phyloP scores from a whole-genome alignment of 35 echinoderm and acorn worm species.

The Strongylocentrotus purpuratus region DNA sequence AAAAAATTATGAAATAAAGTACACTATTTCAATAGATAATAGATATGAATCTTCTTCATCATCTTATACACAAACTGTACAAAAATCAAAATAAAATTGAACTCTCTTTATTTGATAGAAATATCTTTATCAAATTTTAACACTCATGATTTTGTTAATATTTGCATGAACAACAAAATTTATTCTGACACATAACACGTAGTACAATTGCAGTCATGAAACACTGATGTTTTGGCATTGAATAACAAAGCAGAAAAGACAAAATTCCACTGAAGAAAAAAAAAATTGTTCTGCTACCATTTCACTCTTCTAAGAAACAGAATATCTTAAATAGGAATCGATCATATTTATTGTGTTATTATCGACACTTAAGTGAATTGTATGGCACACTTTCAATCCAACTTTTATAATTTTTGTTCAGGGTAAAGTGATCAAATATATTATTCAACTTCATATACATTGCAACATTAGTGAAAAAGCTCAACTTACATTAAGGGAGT shows the following conservation, averaged over 20 bases:
- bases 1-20: neutral
- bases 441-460: neutral
- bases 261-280: neutral
- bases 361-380: neutral
- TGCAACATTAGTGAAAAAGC: neutral
- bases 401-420: neutral
- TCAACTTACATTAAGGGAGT: neutral
- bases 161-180: neutral
- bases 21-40: neutral
- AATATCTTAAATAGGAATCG: neutral
- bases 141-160: neutral
- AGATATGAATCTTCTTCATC: neutral
- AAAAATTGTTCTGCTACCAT: neutral
- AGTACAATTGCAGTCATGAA: neutral
- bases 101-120: slow-evolving; percentile 28
- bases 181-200: neutral
- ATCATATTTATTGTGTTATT: neutral
- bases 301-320: neutral
- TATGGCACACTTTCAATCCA: neutral
- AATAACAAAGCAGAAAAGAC: neutral
- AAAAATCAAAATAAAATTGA: slow-evolving; percentile 23
- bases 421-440: neutral
- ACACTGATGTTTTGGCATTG: neutral
- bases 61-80: slow-evolving; percentile 40
- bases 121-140: slow-evolving; percentile 21